A percentile compares a stretch with the other conserved stretches of the same genome.
These are phyloP conservation scores for Drosophila anomelani DNA, from an alignment of 2,888 invertebrate species.

Conservation along the genomic window DNA sequence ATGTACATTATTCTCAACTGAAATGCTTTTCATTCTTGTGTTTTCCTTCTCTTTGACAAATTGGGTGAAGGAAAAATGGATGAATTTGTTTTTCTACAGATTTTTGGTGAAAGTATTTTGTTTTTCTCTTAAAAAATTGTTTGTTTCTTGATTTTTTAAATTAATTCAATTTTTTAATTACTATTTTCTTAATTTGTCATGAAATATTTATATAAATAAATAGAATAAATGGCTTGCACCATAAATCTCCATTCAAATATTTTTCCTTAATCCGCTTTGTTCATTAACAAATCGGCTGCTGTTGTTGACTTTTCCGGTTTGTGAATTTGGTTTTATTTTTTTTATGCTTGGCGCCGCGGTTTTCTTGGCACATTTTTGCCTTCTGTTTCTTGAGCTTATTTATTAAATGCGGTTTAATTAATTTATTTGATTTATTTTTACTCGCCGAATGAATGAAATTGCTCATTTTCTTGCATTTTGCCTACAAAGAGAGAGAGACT, in stretches of 20 bases:
- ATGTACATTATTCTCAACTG: conserved; percentile 9
- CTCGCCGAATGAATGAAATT: conserved; percentile 9
- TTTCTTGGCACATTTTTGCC: conserved; percentile 31
- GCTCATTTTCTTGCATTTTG: conserved; percentile 41
- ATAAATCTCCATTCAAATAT: neutral
- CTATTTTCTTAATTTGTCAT: neutral
- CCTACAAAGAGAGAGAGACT: conserved; percentile 1
- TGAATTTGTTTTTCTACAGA: neutral
- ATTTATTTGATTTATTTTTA: conserved; percentile 26
- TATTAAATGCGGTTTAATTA: conserved; percentile 34
- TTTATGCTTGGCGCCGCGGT: conserved; percentile 53
- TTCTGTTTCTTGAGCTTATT: conserved; percentile 36
- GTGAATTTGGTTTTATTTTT: conserved; percentile 37
- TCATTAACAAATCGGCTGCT: conserved; percentile 26
- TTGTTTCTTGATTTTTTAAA: too few relatives aligned
- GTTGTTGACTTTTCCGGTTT: conserved; percentile 19
- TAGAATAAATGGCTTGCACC: neutral
- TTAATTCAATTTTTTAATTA: neutral
- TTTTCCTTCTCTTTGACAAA: conserved; percentile 17
- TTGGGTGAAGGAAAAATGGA: conserved; percentile 7
- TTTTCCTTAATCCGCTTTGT: conserved; percentile 4
- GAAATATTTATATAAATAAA: neutral
- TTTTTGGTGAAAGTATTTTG: neutral
- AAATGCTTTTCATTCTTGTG: conserved; percentile 1
- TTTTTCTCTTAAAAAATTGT: neutral